Conservation (phyloP, 2,113 vertebrate genomes). For the Channa argus region DNA sequence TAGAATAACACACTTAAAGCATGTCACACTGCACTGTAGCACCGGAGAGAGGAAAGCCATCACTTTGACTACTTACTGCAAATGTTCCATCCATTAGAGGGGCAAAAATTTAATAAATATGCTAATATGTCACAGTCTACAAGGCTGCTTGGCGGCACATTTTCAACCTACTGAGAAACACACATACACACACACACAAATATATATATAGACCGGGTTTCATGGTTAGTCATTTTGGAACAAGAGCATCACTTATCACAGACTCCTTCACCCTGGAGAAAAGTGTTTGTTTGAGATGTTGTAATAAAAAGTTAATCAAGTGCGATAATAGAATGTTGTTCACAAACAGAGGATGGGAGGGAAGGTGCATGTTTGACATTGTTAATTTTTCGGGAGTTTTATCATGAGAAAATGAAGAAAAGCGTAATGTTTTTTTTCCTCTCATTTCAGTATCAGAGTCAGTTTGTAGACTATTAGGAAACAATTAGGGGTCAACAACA, state of each 20-base stretch:
- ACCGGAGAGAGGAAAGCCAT: constrained; percentile 45
- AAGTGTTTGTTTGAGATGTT: constrained; percentile 75
- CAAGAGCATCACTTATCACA: constrained; percentile 65
- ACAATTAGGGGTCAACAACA: neutral
- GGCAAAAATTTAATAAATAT: constrained; percentile 78
- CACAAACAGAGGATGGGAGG: constrained; percentile 59
- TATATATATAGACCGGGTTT: constrained; percentile 35
- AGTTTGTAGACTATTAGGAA: neutral
- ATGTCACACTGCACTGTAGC: constrained; percentile 12
- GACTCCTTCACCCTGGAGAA: constrained; percentile 58
- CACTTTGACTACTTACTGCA: constrained; percentile 66
- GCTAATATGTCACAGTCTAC: constrained; percentile 66
- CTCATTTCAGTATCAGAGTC: neutral
- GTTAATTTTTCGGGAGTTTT: constrained; percentile 57
- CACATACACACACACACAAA: neutral
- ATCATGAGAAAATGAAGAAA: constrained; percentile 13
- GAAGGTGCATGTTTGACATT: constrained; percentile 67
- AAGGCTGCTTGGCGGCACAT: constrained; percentile 51
- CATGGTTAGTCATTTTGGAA: constrained; percentile 51
- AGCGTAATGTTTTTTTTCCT: constrained; percentile 1
- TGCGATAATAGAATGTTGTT: constrained; percentile 82
- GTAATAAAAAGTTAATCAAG: constrained; percentile 84
- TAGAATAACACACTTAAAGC: constrained; percentile 31
- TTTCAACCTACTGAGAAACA: constrained; percentile 62
- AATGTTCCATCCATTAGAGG: constrained; percentile 75